These are phyloP conservation scores for Mamestra brassicae DNA, from an alignment of 2,888 invertebrate genomes.

Conservation along the genomic window DNA sequence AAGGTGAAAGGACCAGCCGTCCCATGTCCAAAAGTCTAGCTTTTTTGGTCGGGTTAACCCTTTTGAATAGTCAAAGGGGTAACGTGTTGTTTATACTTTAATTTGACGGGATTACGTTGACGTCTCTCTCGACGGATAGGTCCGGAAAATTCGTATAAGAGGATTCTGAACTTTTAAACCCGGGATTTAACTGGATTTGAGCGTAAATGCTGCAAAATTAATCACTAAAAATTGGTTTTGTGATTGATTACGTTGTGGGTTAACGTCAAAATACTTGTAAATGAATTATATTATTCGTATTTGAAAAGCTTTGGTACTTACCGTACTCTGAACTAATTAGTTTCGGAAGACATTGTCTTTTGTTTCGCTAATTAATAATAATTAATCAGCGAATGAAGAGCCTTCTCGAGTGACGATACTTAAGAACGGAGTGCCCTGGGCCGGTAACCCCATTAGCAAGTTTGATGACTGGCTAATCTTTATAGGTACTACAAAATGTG, in stretches of 20 bases:
- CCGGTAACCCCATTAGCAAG: slow-evolving; percentile 5
- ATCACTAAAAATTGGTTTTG: slow-evolving; percentile 25
- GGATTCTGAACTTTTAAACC: slow-evolving; percentile 46
- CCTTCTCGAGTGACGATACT: not conserved
- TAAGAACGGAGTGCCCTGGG: not conserved
- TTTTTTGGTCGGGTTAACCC: slow-evolving; percentile 33
- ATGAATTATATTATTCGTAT: slow-evolving; percentile 23
- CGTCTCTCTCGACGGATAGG: slow-evolving; percentile 3
- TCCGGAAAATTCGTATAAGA: slow-evolving; percentile 36
- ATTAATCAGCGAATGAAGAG: slow-evolving; percentile 21
- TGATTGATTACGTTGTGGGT: slow-evolving; percentile 5
- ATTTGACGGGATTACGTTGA: slow-evolving; percentile 48
- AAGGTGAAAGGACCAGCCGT: slow-evolving; percentile 36
- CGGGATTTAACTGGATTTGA: slow-evolving; percentile 23
- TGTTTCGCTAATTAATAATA: slow-evolving; percentile 19
- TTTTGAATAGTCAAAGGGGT: slow-evolving; percentile 39
- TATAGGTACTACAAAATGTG: not conserved
- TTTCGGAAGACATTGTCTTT: slow-evolving; percentile 5
- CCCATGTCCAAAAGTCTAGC: slow-evolving; percentile 44
- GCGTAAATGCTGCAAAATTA: slow-evolving; percentile 24
- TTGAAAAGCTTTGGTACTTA: not conserved
- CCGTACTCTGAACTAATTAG: slow-evolving; percentile 2
- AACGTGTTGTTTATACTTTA: slow-evolving; percentile 53
- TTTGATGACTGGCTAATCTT: slow-evolving; percentile 10
- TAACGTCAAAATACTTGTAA: slow-evolving; percentile 6